These are phyloP conservation scores for Phlogophora meticulosa DNA, from an alignment of 2,888 invertebrate species.

Conservation along the genomic window DNA sequence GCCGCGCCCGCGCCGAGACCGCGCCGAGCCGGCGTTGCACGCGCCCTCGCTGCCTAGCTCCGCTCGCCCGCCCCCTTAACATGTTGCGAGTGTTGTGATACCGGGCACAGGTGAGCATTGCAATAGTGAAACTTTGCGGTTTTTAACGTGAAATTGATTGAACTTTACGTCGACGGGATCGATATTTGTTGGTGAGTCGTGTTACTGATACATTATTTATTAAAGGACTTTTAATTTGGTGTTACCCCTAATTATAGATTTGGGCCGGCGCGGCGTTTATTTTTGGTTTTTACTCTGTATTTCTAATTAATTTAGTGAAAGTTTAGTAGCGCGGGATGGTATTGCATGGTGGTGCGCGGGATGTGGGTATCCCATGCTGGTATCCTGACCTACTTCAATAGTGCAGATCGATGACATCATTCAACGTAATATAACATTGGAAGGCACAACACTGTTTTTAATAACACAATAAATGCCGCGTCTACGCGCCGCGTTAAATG, in stretches of 20 bases:
- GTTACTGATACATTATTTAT: slow-evolving; percentile 79
- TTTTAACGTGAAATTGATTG: slow-evolving; percentile 81
- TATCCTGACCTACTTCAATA: slow-evolving; percentile 72
- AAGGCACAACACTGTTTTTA: slow-evolving; percentile 51
- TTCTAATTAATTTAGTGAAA: slow-evolving; percentile 36
- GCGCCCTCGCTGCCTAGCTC: slow-evolving; percentile 64
- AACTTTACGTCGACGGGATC: slow-evolving; percentile 77
- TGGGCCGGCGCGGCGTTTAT: slow-evolving; percentile 54
- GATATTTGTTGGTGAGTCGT: slow-evolving; percentile 81
- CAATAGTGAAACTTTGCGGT: slow-evolving; percentile 77
- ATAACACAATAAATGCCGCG: slow-evolving; percentile 55
- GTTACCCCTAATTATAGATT: slow-evolving; percentile 73
- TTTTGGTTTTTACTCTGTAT: slow-evolving; percentile 26
- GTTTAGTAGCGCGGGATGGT: slow-evolving; percentile 58
- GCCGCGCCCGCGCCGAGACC: slow-evolving; percentile 61
- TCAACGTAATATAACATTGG: slow-evolving; percentile 46
- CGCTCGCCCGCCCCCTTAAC: slow-evolving; percentile 70
- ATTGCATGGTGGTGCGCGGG: slow-evolving; percentile 45
- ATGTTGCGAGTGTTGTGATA: slow-evolving; percentile 78
- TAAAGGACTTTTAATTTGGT: slow-evolving; percentile 72
- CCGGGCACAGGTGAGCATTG: slow-evolving; percentile 80
- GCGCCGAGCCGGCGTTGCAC: slow-evolving; percentile 59
- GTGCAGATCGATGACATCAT: slow-evolving; percentile 67
- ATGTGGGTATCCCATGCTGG: slow-evolving; percentile 47
- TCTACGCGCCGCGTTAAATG: slow-evolving; percentile 57